Base-by-base conservation (phyloP, 2,113 vertebrate genomes). In the Chionodraco myersi region DNA sequence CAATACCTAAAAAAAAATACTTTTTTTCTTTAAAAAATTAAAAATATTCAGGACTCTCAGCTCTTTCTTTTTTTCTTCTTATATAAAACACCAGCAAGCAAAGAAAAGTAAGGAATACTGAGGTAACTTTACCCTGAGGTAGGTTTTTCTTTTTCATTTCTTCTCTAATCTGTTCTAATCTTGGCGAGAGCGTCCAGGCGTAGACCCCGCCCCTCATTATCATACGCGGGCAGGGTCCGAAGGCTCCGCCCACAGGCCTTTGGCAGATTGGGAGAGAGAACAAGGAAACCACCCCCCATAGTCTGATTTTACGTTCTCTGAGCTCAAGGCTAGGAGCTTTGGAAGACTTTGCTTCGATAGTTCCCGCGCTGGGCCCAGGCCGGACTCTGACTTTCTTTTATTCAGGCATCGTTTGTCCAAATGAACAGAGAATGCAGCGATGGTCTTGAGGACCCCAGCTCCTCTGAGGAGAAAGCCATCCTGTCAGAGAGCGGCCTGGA, bases 61-160 rank as follows among this genome's bases (percentile, higher is more conserved):
- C 96, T 96, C 96, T 88, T 83, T 87, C 77, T 91, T 89, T 84
- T 77, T 80, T 80, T 87, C 79, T 84, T 91, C 84, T 90, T 70
- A 93, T 95, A 95, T 92, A 95, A 95, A 95, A 95, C 91, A 93
- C 90, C 94, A 95, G 94, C 94, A 96, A 95, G 93, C 94, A 83
- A 94, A 93, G 26, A 66, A 68, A 92, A 80, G 86, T 93, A 92
- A 93, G 94, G 92, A 97, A 96, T 95, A 96, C 96, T 98, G 96
- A 97, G 97, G 97, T 96, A 98, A 97, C 92, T 95, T 95, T 95
- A 96, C 96, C 96, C 97, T 97, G 96, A 97, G 96, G 97, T 97
- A 97, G 96, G 91, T 94, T 96, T 94, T 93, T 93, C 64, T 77
- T 93, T 93, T 88, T 88, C 86, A 83, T 93, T 91, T 88, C 82